Evolutionary conservation across 2,888 invertebrate genomes (phyloP).

Genomic region (Chalcis sispes): DNA sequence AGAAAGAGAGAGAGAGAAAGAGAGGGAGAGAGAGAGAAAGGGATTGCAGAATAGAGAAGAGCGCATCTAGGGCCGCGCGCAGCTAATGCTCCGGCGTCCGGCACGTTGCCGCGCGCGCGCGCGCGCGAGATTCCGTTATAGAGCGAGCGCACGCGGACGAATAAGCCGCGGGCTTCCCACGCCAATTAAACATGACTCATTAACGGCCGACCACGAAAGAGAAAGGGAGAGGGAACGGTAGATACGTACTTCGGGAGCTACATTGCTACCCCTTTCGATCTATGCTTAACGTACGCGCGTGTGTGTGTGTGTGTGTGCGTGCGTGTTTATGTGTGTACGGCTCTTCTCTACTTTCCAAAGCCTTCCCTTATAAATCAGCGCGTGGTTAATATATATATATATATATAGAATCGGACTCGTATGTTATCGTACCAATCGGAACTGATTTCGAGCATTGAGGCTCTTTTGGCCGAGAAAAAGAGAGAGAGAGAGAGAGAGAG

Average conservation of each 20-base stretch:
- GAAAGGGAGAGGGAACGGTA: conserved; percentile 27
- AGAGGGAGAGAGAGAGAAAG: conserved; percentile 13
- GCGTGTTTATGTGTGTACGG: too few species aligned
- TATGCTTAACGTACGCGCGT: background rate
- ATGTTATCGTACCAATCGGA: conserved; percentile 67
- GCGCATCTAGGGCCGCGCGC: conserved; percentile 57
- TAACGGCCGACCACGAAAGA: conserved; percentile 68
- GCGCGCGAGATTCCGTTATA: conserved; percentile 72
- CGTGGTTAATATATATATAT: conserved; percentile 54
- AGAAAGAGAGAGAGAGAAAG: conserved; percentile 15
- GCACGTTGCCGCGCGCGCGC: conserved; percentile 62
- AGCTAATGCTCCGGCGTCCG: conserved; percentile 24
- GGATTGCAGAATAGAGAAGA: background rate
- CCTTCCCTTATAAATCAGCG: conserved; percentile 66
- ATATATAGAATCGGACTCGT: background rate
- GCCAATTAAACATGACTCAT: conserved; percentile 77
- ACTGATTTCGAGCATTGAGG: conserved; percentile 70
- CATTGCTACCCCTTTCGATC: background rate
- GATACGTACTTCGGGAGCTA: conserved; percentile 21
- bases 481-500: too few species aligned
- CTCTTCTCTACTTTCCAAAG: conserved; percentile 57
- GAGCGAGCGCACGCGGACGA: conserved; percentile 61
- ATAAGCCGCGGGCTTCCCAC: conserved; percentile 72
- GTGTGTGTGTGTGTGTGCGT: too few species aligned
- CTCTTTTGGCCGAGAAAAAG: conserved; percentile 19